Percentiles rank a stretch among this genome's conserved stretches.
Conservation (phyloP, 2,888 invertebrate genomes). For the Leucania comma region DNA sequence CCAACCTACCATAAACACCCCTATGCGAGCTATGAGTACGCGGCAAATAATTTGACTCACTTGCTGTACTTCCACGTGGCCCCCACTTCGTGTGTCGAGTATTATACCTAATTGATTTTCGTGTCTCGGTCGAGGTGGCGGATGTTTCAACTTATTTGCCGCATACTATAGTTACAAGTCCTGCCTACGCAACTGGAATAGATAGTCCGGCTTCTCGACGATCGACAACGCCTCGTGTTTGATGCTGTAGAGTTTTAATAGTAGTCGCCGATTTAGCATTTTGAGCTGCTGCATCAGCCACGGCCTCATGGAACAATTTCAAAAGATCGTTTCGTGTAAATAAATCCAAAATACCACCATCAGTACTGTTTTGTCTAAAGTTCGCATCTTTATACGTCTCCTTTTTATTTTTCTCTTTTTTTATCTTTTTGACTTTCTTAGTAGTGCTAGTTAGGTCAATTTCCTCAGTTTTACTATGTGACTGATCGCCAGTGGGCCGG, state of each 20-base stretch:
- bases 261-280: not conserved
- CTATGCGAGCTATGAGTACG: too few species aligned
- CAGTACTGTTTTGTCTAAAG: slow-evolving; percentile 19
- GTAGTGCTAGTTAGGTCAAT: not conserved
- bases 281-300: slow-evolving; percentile 32
- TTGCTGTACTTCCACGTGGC: too few species aligned
- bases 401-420: not conserved
- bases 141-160: too few species aligned
- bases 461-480: not conserved
- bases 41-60: too few species aligned
- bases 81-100: too few species aligned
- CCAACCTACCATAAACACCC: too few species aligned
- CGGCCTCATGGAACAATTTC: slow-evolving; percentile 30
- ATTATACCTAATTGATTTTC: too few species aligned
- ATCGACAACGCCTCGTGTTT: not conserved
- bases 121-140: too few species aligned
- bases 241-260: not conserved
- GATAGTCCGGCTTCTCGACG: not conserved
- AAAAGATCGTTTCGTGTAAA: slow-evolving; percentile 23
- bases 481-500: not conserved
- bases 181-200: not conserved
- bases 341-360: not conserved
- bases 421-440: not conserved
- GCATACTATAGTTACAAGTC: not conserved
- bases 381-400: slow-evolving; percentile 6